Base-by-base conservation (phyloP, 2,797 vertebrate species). In the Emys orbicularis region DNA sequence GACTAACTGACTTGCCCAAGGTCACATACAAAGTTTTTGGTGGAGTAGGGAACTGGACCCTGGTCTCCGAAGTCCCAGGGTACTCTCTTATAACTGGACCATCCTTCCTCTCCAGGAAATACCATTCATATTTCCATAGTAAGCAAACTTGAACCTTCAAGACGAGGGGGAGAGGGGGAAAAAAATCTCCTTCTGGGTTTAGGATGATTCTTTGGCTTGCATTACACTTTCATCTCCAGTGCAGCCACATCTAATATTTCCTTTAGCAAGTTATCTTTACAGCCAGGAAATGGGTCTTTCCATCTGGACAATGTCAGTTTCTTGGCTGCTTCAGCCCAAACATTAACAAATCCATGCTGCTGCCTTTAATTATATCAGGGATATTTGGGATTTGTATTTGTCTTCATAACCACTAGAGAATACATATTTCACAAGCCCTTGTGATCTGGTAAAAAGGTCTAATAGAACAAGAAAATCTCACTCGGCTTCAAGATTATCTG, bases 281-380 rank as follows among this genome's bases (percentile, higher is more conserved):
- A 96, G 98, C 96, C 98, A 98, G 97, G 98, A 98, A 96, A 97
- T 88, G 94, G 96, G 92, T 95, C 98, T 98, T 98, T 98, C 98
- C 98, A 97, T 98, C 98, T 98, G 98, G 98, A 98, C 94, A 98
- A 57, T 54, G 79, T 98, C 98, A 98, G 96, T 86, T 95, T 97
- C 96, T 97, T 97, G 97, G 98, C 97, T 92, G 92, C 96, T 93
- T 90, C 91, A 90, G 96, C 94, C 95, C 96, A 96, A 92, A 96
- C 86, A 84, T 97, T 97, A 97, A 97, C 93, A 96, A 96, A 96
- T 95, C 93, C 91, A 93, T 96, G 93, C 96, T 96, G 96, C 95
- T 97, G 95, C 88, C 95, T 97, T 96, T 96, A 96, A 94, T 96
- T 92, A 94, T 88, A 94, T 95, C 89, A 2, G 95, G 94, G 97